phyloP scores from a whole-genome alignment of 2,888 invertebrate genomes.

The Hydropsyche betteni region DNA sequence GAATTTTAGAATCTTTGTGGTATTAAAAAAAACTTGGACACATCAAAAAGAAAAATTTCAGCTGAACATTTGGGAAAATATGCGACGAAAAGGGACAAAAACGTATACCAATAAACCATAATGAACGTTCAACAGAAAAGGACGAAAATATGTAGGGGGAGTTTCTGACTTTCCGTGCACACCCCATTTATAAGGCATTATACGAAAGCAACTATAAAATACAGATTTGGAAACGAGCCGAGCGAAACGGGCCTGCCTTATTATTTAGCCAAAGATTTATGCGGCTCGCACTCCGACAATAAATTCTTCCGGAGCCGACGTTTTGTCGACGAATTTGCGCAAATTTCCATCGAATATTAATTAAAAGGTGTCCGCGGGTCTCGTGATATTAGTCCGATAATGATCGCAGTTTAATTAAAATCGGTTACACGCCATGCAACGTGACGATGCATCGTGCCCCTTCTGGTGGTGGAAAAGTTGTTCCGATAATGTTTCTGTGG shows the following conservation, averaged over 20 bases:
- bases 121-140: conserved; percentile 32
- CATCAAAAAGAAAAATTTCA: background rate
- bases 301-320: no score
- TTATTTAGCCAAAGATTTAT: no score
- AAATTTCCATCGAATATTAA: no score
- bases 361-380: background rate
- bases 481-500: no score
- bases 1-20: no score
- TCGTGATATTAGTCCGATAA: conserved; percentile 24
- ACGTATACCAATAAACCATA: conserved; percentile 28
- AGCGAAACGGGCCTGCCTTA: conserved; percentile 10
- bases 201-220: conserved; percentile 29
- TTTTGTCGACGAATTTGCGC: no score
- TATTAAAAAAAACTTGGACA: no score
- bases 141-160: conserved; percentile 29
- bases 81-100: conserved; percentile 16
- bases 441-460: background rate
- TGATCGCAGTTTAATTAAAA: conserved; percentile 32
- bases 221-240: conserved; percentile 30
- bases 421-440: conserved; percentile 19
- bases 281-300: no score
- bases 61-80: conserved; percentile 4
- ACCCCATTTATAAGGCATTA: conserved; percentile 39
- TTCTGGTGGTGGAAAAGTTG: no score
- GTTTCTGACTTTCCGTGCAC: conserved; percentile 23